Evolutionary conservation across 2,113 vertebrate genomes (phyloP), one percentile per base, ranked within the genome.

Genomic region (Grantiella picta): DNA sequence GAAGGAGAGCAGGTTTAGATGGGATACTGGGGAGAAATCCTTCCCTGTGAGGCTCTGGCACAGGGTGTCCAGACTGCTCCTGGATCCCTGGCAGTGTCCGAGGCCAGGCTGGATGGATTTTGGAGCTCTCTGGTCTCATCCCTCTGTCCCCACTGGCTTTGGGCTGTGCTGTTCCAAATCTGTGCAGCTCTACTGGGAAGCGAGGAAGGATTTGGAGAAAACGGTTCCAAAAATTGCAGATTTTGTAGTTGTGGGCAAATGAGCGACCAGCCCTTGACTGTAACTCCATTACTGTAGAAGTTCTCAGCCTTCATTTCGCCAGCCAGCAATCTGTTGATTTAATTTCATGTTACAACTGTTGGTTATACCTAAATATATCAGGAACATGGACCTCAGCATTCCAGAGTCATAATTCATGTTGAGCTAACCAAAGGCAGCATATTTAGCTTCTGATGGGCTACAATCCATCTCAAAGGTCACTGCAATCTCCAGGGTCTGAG

Each of bases 291-390:
- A 52, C 77, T 73, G 82, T 60, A 85, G 59, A 9, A 70, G 59
- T 17, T 82, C 73, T 82, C 53, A 63, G 61, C 71, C 91, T 52
- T 54, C 86, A 13, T 77, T 83, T 50, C 65, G 44, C 85, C 73
- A 85, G 88, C 69, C 61, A 89, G 64, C 68, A 86, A 94, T 92
- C 64, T 75, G 77, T 44, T 42, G 92, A 69, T 92, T 91, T 96
- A 92, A 97, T 97, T 96, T 89, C 29, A 93, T 90, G 88, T 89
- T 95, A 88, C 23, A 96, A 50, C 60, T 8, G 0, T 90, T 95
- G 7, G 56, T 97, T 96, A 92, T 92, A 95, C 93, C 96, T 96
- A 97, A 95, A 95, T 95, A 97, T 82, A 96, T 92, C 92, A 94
- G 66, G 91, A 68, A 88, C 64, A 72, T 3, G 89, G 68, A 49